Conservation (phyloP, 2,888 invertebrate genomes). For the Pollenia labialis region DNA sequence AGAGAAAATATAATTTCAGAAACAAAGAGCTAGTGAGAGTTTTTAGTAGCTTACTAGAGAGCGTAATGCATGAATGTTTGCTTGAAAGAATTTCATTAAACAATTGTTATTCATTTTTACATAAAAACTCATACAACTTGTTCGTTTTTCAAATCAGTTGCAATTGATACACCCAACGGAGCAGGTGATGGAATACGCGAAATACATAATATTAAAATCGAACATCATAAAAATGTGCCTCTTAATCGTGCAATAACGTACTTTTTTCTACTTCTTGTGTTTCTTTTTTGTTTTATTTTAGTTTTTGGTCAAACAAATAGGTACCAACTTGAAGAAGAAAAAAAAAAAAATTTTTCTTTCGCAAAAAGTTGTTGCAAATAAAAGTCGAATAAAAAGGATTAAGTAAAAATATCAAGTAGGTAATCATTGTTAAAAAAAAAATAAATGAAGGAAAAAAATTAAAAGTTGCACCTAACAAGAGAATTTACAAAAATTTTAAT, state of each 20-base stretch:
- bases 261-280: slow-evolving; percentile 34
- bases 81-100: background rate
- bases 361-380: background rate
- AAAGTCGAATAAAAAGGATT: background rate
- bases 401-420: background rate
- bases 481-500: too few species aligned
- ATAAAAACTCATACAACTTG: slow-evolving; percentile 45
- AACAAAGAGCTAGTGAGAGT: slow-evolving; percentile 1
- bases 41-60: slow-evolving; percentile 13
- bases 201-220: slow-evolving; percentile 14
- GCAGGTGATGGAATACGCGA: slow-evolving; percentile 58
- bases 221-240: background rate
- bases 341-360: background rate
- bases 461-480: too few species aligned
- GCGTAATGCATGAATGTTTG: slow-evolving; percentile 13
- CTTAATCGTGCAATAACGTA: slow-evolving; percentile 61
- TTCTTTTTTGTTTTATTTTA: slow-evolving; percentile 39
- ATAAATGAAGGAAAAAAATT: background rate
- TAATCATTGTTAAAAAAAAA: background rate
- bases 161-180: slow-evolving; percentile 61
- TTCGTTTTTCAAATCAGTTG: slow-evolving; percentile 52
- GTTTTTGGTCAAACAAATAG: background rate
- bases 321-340: slow-evolving; percentile 10
- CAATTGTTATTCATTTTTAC: slow-evolving; percentile 20
- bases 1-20: background rate